These are phyloP conservation scores for Cephus spinipes DNA, from an alignment of 2,888 invertebrate genomes.

Conservation along the genomic window DNA sequence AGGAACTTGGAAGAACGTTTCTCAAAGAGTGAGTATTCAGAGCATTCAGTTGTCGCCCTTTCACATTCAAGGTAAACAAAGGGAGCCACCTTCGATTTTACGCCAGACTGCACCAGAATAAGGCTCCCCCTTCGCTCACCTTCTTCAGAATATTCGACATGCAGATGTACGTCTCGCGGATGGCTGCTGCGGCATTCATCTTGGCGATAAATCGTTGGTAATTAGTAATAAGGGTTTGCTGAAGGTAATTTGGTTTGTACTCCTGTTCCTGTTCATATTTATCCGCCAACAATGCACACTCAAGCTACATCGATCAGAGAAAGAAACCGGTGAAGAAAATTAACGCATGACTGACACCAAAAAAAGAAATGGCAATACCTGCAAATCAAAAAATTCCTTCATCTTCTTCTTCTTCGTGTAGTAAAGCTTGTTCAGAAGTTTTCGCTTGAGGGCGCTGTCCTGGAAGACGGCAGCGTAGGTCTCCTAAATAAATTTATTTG, in stretches of 20 bases:
- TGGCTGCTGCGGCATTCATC: constrained; percentile 75
- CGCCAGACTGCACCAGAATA: background rate
- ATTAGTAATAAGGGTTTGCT: constrained; percentile 54
- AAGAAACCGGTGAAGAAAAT: background rate
- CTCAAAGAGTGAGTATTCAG: background rate
- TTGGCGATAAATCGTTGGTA: constrained; percentile 75
- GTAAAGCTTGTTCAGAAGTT: constrained; percentile 72
- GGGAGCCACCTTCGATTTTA: background rate
- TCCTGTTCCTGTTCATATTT: constrained; percentile 33
- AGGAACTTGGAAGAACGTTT: background rate
- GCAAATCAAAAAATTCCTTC: constrained; percentile 71
- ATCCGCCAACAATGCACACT: constrained; percentile 38
- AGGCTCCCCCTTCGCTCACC: constrained; percentile 57
- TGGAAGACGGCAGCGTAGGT: constrained; percentile 73
- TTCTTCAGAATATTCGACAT: constrained; percentile 75
- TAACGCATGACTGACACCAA: background rate
- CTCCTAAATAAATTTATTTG: constrained; percentile 65
- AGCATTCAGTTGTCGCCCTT: background rate
- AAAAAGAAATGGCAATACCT: constrained; percentile 63
- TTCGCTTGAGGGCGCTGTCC: constrained; percentile 73
- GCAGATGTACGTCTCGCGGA: constrained; percentile 72
- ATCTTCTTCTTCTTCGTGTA: constrained; percentile 73
- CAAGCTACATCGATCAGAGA: background rate
- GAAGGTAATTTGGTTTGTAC: constrained; percentile 28
- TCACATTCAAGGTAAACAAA: background rate